Evolutionary conservation across 1,140 invertebrate genomes (phyloP).

Genomic region (Amphibalanus amphitrite): DNA sequence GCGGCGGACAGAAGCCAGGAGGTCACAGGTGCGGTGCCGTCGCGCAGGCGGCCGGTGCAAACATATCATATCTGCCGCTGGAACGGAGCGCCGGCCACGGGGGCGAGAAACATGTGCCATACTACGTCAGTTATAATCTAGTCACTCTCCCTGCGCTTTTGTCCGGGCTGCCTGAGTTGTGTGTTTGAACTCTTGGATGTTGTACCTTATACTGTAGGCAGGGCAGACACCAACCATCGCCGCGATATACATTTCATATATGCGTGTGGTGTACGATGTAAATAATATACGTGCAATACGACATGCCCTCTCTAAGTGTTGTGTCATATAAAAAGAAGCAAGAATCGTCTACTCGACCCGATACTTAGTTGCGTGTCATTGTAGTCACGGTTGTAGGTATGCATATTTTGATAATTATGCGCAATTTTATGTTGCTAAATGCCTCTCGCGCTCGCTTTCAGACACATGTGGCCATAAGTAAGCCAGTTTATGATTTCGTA

Average conservation of each 20-base stretch:
- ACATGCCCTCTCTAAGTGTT: neutral
- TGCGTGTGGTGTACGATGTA: neutral
- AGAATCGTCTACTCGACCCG: neutral
- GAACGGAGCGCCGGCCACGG: too few species aligned
- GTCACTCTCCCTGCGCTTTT: neutral
- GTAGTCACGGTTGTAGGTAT: too few species aligned
- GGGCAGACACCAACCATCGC: neutral
- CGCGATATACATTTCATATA: neutral
- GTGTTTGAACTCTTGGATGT: neutral
- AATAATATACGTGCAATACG: neutral
- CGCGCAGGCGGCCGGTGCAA: neutral
- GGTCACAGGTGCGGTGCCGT: too few species aligned
- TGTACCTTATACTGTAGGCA: neutral
- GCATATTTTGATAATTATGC: too few species aligned
- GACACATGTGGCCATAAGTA: too few species aligned
- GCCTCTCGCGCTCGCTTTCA: too few species aligned
- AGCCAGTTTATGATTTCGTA: too few species aligned
- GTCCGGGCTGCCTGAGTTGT: neutral
- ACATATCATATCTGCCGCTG: neutral
- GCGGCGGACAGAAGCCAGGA: neutral
- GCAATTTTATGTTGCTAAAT: too few species aligned
- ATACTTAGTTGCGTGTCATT: neutral
- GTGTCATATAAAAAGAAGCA: too few species aligned
- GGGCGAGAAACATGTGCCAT: neutral
- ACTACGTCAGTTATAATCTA: slow-evolving; percentile 1